Conservation (phyloP, 2,113 vertebrate species). For the Chascanopsetta lugubris region DNA sequence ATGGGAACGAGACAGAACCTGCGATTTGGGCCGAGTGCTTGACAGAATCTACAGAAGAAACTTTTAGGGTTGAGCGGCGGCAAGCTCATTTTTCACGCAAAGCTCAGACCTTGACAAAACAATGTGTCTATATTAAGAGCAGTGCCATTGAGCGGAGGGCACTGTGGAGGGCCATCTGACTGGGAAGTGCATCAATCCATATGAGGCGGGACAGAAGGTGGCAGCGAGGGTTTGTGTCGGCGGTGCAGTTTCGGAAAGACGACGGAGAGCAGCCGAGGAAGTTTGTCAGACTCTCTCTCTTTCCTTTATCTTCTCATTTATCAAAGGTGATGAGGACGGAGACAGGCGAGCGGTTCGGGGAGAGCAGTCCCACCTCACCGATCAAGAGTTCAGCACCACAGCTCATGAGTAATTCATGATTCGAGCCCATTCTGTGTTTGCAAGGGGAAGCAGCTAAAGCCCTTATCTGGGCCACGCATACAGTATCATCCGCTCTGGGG, state of each 20-base stretch:
- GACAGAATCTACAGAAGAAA: constrained; percentile 43
- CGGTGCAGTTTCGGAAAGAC: constrained; percentile 44
- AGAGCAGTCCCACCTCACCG: constrained; percentile 42
- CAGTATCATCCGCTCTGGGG: constrained; percentile 30
- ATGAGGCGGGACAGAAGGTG: constrained; percentile 13
- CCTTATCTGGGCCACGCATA: constrained; percentile 53
- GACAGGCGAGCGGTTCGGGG: constrained; percentile 36
- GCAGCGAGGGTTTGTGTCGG: constrained; percentile 35
- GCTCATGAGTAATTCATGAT: constrained; percentile 74
- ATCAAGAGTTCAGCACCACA: constrained; percentile 63
- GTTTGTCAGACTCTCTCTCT: constrained; percentile 23
- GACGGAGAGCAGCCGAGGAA: constrained; percentile 37
- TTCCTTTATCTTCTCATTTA: constrained; percentile 43
- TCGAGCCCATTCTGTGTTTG: constrained; percentile 45
- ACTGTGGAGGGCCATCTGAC: constrained; percentile 51
- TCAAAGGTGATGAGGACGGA: constrained; percentile 56
- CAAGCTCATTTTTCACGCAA: constrained; percentile 51
- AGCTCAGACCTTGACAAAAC: constrained; percentile 37
- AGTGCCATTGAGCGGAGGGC: constrained; percentile 30
- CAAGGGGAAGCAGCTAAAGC: constrained; percentile 40
- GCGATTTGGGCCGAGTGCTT: constrained; percentile 34
- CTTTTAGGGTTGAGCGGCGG: constrained; percentile 35
- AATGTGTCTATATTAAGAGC: constrained; percentile 45
- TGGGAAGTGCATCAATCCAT: constrained; percentile 46
- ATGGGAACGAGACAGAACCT: constrained; percentile 32